Percentiles rank a stretch among this genome's conserved stretches.
These are phyloP conservation scores for Antitype chi DNA, from an alignment of 2,888 invertebrate genomes.

Conservation along the genomic window DNA sequence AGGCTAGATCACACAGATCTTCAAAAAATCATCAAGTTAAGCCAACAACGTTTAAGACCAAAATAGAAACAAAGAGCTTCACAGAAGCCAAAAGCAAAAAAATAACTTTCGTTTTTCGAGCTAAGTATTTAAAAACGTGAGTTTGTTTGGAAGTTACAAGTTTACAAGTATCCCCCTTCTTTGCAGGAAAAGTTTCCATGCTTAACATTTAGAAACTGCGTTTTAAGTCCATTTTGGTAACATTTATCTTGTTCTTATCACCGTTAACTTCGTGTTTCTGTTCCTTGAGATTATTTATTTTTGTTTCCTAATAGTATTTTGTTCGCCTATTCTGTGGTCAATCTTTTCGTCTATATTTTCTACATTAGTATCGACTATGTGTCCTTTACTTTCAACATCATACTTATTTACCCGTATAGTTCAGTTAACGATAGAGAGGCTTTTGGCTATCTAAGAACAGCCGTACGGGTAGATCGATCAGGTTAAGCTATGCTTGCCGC, in stretches of 20 bases:
- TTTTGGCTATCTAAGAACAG: no score
- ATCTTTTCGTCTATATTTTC: neutral
- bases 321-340: neutral
- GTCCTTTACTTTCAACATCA: neutral
- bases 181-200: constrained; percentile 43
- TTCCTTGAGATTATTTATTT: constrained; percentile 7
- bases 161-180: constrained; percentile 37
- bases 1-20: neutral
- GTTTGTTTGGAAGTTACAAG: constrained; percentile 42
- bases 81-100: constrained; percentile 1
- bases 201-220: constrained; percentile 48
- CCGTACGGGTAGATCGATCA: no score
- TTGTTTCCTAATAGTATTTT: neutral
- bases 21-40: neutral
- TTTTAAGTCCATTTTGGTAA: constrained; percentile 45
- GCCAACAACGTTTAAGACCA: neutral
- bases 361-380: neutral
- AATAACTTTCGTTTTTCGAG: constrained; percentile 30
- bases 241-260: constrained; percentile 44
- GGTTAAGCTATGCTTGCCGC: no score
- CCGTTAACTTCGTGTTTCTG: constrained; percentile 25
- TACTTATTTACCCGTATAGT: neutral
- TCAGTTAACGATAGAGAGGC: no score
- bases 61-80: constrained; percentile 8
- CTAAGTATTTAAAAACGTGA: constrained; percentile 47